Conservation (phyloP, 2,797 vertebrate genomes). For the Tenualosa ilisha region DNA sequence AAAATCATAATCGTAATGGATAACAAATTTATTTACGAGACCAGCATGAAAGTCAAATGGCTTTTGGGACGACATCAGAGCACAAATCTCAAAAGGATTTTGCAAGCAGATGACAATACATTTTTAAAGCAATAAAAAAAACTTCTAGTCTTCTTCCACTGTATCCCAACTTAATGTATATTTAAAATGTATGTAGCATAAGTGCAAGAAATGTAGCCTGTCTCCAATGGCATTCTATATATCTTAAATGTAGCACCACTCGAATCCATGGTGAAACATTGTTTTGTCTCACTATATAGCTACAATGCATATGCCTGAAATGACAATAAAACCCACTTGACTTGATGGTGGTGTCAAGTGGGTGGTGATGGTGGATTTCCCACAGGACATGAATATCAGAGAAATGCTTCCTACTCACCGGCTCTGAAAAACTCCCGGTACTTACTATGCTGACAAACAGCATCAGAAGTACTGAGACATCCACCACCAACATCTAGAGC, state of each 20-base stretch:
- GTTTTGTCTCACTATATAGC: too few relatives aligned
- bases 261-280: too few relatives aligned
- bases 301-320: too few relatives aligned
- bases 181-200: background rate
- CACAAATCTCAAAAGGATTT: background rate
- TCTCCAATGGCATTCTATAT: too few relatives aligned
- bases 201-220: too few relatives aligned
- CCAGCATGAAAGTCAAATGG: background rate
- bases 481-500: conserved; percentile 57
- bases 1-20: background rate
- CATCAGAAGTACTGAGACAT: conserved; percentile 37
- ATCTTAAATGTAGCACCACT: too few relatives aligned
- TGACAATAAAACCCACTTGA: too few relatives aligned
- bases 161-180: background rate
- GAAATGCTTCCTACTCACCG: conserved; percentile 49
- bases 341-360: too few relatives aligned
- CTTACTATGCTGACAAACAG: conserved; percentile 50
- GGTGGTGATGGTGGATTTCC: background rate
- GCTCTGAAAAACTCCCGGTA: conserved; percentile 41
- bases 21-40: background rate
- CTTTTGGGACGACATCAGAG: background rate
- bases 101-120: background rate
- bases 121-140: background rate
- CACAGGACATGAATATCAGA: background rate
- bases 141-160: background rate